Percentiles rank a stretch among this genome's conserved stretches.
Evolutionary conservation across 2,888 invertebrate genomes (phyloP).

Genomic region (Tetragonisca angustula): DNA sequence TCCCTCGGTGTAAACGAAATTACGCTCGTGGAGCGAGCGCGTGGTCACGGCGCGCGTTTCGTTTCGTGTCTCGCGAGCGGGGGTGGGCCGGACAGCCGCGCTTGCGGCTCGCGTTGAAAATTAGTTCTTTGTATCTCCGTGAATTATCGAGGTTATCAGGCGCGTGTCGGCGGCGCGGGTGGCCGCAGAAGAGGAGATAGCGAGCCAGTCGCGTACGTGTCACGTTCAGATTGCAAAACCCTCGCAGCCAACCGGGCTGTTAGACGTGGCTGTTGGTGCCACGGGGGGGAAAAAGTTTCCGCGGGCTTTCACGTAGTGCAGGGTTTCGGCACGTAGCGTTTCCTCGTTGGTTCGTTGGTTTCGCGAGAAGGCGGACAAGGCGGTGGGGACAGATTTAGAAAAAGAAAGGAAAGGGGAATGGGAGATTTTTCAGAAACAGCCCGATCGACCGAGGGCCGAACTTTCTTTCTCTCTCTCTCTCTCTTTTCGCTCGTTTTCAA

Average conservation of each 20-base stretch:
- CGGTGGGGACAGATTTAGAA: not conserved
- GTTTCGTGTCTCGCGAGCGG: not conserved
- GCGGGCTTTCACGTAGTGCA: constrained; percentile 13
- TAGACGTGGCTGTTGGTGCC: constrained; percentile 47
- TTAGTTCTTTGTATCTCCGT: constrained; percentile 71
- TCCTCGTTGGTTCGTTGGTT: constrained; percentile 46
- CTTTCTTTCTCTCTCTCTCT: not conserved
- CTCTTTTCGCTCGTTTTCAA: not conserved
- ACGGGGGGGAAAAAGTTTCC: constrained; percentile 42
- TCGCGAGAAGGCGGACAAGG: constrained; percentile 36
- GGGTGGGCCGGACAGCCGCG: not conserved
- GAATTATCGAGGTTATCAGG: constrained; percentile 71
- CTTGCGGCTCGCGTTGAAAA: constrained; percentile 63
- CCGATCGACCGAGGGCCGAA: constrained; percentile 26
- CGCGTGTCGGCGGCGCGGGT: constrained; percentile 37
- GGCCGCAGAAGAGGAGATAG: constrained; percentile 35
- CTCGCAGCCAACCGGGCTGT: constrained; percentile 22
- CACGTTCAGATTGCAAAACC: constrained; percentile 53
- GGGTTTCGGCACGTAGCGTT: constrained; percentile 36
- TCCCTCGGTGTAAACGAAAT: constrained; percentile 44
- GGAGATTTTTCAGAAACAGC: constrained; percentile 12
- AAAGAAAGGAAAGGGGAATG: not conserved
- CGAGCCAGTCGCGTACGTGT: constrained; percentile 45
- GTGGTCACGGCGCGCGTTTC: not conserved
- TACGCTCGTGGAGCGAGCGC: constrained; percentile 5